Evolutionary conservation across 1,140 invertebrate species (phyloP).

Genomic region (Lasioglossum baleicum): DNA sequence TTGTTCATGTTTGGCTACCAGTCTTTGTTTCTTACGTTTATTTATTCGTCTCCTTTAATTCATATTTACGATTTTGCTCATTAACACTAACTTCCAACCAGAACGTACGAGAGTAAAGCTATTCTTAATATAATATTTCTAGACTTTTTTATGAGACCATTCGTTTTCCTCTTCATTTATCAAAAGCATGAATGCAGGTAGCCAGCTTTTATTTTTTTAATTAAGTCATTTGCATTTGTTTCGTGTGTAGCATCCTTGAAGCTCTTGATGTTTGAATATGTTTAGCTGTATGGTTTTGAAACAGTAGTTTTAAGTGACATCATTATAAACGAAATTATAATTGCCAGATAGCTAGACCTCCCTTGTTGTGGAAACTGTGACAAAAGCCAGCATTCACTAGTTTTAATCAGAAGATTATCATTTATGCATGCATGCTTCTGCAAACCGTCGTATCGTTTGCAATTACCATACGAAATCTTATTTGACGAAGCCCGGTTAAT

Average conservation of each 20-base stretch:
- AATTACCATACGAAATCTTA: constrained; percentile 44
- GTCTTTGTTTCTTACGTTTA: neutral
- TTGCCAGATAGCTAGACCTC: constrained; percentile 53
- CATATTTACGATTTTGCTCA: too few species aligned
- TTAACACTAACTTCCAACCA: too few species aligned
- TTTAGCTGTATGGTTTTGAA: neutral
- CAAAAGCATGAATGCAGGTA: too few species aligned
- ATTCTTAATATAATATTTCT: too few species aligned
- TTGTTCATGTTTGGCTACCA: neutral
- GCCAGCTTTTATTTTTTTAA: too few species aligned
- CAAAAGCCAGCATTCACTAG: constrained; percentile 63
- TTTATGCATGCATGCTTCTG: constrained; percentile 12
- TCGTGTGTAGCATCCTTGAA: too few species aligned
- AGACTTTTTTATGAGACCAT: too few species aligned
- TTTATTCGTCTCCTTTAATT: neutral
- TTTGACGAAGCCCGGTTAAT: constrained; percentile 37
- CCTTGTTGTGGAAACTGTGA: constrained; percentile 37
- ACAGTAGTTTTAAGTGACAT: constrained; percentile 24
- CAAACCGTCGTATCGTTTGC: constrained; percentile 33
- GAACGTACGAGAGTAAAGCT: too few species aligned
- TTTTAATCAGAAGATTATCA: constrained; percentile 29
- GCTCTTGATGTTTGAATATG: neutral
- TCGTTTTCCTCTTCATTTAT: too few species aligned
- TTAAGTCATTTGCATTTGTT: too few species aligned
- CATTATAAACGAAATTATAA: constrained; percentile 58